Evolutionary conservation across 2,113 vertebrate species (phyloP).

Genomic region (Peromyscus polionotus): DNA sequence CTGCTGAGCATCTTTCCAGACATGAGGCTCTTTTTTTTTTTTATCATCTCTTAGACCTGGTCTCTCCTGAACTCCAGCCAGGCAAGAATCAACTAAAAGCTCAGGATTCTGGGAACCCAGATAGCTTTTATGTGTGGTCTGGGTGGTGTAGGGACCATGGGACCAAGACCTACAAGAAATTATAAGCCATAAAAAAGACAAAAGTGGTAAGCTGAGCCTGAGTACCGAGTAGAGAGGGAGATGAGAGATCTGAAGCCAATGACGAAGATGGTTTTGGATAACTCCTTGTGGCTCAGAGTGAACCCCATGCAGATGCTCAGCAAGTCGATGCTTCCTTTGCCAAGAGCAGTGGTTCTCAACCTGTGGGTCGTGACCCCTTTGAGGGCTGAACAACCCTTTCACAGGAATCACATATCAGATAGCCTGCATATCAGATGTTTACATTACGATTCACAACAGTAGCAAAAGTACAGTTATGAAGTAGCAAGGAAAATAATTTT

Average conservation of each 20-base stretch:
- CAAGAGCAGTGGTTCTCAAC: neutral
- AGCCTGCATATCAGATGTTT: neutral
- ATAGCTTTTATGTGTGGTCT: neutral
- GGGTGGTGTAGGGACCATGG: neutral
- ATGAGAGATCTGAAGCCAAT: neutral
- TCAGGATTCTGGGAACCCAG: neutral
- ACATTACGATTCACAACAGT: neutral
- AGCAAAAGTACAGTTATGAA: neutral
- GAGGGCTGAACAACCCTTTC: neutral
- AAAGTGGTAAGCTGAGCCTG: neutral
- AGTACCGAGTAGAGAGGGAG: neutral
- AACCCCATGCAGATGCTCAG: neutral
- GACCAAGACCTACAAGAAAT: neutral
- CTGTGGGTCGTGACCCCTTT: neutral
- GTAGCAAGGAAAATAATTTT: neutral
- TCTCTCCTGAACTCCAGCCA: neutral
- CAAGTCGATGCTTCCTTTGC: neutral
- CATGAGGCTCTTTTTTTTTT: neutral
- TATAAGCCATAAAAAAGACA: neutral
- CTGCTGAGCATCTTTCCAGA: neutral
- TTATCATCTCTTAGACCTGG: neutral
- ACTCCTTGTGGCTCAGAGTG: too few relatives aligned
- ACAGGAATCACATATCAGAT: neutral
- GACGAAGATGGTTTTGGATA: neutral
- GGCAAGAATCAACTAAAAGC: slow-evolving; percentile 1